phyloP scores from a whole-genome alignment of 2,888 invertebrate genomes.

The Lasioglossum zephyrum region DNA sequence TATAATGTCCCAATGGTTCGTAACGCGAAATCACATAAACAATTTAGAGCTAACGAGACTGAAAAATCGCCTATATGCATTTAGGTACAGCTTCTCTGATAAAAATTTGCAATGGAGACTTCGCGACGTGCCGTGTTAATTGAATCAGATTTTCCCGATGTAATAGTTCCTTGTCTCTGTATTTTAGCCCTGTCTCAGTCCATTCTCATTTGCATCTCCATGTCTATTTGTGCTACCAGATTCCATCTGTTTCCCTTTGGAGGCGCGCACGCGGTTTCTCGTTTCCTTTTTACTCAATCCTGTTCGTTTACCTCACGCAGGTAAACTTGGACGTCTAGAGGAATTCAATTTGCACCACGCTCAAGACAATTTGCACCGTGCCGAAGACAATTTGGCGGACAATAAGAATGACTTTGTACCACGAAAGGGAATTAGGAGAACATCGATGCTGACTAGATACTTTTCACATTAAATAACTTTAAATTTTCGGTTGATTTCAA shows the following conservation, averaged over 20 bases:
- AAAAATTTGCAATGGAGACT: neutral
- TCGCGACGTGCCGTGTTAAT: slow-evolving; percentile 6
- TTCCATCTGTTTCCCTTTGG: slow-evolving; percentile 34
- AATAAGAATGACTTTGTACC: neutral
- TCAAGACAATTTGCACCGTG: neutral
- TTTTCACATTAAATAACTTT: too few relatives aligned
- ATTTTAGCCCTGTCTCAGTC: slow-evolving; percentile 18
- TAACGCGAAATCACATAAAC: neutral
- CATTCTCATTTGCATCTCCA: slow-evolving; percentile 20
- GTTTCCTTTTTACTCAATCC: slow-evolving; percentile 3
- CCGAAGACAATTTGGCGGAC: neutral
- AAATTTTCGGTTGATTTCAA: too few relatives aligned
- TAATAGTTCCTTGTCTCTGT: slow-evolving; percentile 16
- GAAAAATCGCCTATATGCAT: neutral
- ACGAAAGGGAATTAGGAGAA: too few relatives aligned
- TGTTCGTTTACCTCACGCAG: slow-evolving; percentile 29
- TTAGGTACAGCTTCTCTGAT: neutral
- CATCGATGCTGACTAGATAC: neutral
- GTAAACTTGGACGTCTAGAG: neutral
- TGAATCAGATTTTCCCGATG: slow-evolving; percentile 10
- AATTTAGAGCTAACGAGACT: neutral
- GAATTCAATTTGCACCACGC: slow-evolving; percentile 11
- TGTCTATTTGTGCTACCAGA: slow-evolving; percentile 33
- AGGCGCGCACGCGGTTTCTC: slow-evolving; percentile 5
- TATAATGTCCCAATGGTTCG: neutral